A percentile compares a stretch with the other conserved stretches of the same genome.
Conservation (phyloP, 2,113 vertebrate species). For the Datnioides undecimradiatus region DNA sequence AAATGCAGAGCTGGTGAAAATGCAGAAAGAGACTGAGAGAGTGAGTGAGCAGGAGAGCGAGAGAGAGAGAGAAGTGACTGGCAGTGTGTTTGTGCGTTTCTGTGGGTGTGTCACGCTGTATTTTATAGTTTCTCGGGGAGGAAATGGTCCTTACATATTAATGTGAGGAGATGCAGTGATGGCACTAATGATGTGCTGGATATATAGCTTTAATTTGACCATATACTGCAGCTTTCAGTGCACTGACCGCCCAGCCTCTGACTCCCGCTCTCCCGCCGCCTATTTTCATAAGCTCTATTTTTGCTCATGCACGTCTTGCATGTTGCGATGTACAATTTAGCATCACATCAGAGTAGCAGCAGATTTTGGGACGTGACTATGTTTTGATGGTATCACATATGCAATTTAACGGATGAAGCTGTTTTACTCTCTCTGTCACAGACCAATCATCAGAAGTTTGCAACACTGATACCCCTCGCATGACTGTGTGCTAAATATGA, state of each 20-base stretch:
- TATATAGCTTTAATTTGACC: constrained; percentile 8
- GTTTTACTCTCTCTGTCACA: neutral
- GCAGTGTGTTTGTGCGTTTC: constrained; percentile 31
- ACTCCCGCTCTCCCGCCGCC: neutral
- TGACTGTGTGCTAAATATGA: neutral
- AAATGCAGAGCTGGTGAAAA: constrained; percentile 61
- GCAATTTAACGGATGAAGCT: neutral
- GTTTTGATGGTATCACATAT: neutral
- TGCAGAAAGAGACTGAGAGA: neutral
- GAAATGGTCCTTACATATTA: constrained; percentile 41
- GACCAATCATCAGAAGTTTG: neutral
- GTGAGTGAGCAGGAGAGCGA: neutral
- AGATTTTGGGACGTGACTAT: neutral
- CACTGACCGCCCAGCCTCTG: neutral
- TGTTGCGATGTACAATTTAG: neutral
- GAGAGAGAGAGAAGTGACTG: constrained; percentile 3
- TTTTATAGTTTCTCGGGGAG: constrained; percentile 19
- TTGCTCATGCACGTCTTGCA: neutral
- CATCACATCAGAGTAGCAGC: neutral
- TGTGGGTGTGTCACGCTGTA: constrained; percentile 18
- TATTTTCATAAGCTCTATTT: neutral
- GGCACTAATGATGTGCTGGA: constrained; percentile 13
- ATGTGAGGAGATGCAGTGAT: constrained; percentile 21
- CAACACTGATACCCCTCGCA: neutral
- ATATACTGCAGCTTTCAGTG: constrained; percentile 4